Base-by-base conservation (phyloP, 2,113 vertebrate species). In the Lucifuga dentata region DNA sequence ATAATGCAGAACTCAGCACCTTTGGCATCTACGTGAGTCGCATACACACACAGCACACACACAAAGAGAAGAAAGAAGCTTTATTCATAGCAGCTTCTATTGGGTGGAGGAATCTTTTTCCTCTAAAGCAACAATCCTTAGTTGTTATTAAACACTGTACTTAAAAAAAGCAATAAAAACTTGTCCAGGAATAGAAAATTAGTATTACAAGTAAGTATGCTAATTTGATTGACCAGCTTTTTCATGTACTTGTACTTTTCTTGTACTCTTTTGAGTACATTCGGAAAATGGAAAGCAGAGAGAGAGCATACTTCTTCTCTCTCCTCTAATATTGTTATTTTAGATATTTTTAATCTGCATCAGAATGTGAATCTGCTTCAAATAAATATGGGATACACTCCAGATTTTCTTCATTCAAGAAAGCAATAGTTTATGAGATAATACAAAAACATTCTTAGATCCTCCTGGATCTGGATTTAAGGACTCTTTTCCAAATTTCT, bases 1-100 rank as follows among this genome's bases (percentile, higher is more conserved):
- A 63, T 66, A 62, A 41, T 70, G 83, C 80, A 36, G 64, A 79
- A 68, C 81, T 87, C 76, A 84, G 85, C 85, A 82, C 59, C 76
- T 80, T 77, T 32, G 19, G 39, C 2, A 2, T 20, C 52, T 68
- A 79, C 78, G 85, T 86, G 85, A 79, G 72, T 11, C 3, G 61
- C 57, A 84, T 84, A 60, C 71, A 70, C 59, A 73, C 68, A 13
- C 23, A 15, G 2, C 41, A 1, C 36, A 15, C 56, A 13, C 72
- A 87, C 75, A 84, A 80, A 77, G 73, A 35, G 12, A 69, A 74
- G 69, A 78, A 74, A 78, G 63, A 59, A 52, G 65, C 57, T 68
- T 64, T 60, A 66, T 83, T 81, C 80, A 75, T 52, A 24, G 74
- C 63, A 24, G 50, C 61, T 59, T 53, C 61, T 72, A n/a, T 74